Evolutionary conservation across 2,113 vertebrate species (phyloP), one percentile per base, ranked within the genome.

Genomic region (Oplegnathus fasciatus): DNA sequence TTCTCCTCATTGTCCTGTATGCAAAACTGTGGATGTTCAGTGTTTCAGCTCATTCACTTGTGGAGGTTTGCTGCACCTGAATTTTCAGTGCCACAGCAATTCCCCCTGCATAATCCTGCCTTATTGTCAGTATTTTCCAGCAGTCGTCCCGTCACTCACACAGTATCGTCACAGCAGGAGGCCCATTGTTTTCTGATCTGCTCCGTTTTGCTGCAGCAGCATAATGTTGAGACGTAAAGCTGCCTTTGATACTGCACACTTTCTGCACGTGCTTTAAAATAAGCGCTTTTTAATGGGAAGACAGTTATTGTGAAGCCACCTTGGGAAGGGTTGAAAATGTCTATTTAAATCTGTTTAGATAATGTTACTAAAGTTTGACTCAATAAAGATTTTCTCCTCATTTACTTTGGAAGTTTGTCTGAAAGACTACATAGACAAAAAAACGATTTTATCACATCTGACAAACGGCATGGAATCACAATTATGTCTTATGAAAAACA

Each of bases 81-180:
- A 30, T 72, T 55, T 80, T 28, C 62, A 32, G 34, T 18, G 6
- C 48, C 52, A 15, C 65, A 11, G 60, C 42, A 26, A 14, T 24
- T 34, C 37, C 26, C 48, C 20, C 18, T 75, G 80, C 83, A 62
- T 54, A 85, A 83, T 83, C 46, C 78, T 64, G 30, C 17, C 55
- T 62, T 48, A 57, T 76, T 74, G 37, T 14, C 76, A 42, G 50
- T 61, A 6, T 86, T 83, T 74, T 0, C 20, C 88, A 55, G 80
- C 68, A 26, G 67, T 66, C 7, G 5, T 6, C 26, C 86, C 42
- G 86, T 50, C 86, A 82, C 42, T 88, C 86, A 86, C 42, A n/a
- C 32, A 0, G 61, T 67, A 24, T 3, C 1, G 32, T 58, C 65
- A 7, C 79, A 60, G 79, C 76, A 73, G 66, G 82, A 60, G 66